These are phyloP conservation scores for Pelecanoides urinatrix DNA, from an alignment of 2,113 vertebrate species.

Conservation along the genomic window DNA sequence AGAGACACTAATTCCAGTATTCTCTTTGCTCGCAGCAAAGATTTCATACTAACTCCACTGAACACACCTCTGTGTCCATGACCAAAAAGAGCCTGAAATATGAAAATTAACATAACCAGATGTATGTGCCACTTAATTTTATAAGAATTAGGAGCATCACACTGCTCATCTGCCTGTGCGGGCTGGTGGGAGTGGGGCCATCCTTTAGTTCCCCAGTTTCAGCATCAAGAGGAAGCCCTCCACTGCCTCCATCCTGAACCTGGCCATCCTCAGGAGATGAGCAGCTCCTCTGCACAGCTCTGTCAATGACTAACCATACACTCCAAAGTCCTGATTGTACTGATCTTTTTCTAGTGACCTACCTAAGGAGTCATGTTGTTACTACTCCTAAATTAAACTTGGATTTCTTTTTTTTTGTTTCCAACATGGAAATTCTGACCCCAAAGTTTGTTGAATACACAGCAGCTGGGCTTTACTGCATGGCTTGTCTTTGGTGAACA, in stretches of 20 bases:
- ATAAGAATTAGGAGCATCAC: background rate
- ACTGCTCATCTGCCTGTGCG: background rate
- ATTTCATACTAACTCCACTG: background rate
- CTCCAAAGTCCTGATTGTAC: background rate
- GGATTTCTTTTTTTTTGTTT: background rate
- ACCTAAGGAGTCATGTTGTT: background rate
- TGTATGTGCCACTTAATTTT: background rate
- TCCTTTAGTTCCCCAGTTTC: background rate
- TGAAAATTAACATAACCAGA: background rate
- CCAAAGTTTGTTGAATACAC: background rate
- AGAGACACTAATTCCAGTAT: background rate
- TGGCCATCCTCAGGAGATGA: background rate
- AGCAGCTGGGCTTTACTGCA: background rate
- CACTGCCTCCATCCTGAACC: background rate
- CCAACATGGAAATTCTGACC: accelerated
- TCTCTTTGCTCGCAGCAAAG: background rate
- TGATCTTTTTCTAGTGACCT: background rate
- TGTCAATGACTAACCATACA: background rate
- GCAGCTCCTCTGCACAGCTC: background rate
- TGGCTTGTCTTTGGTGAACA: background rate
- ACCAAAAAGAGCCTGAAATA: background rate
- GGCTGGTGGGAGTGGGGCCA: background rate
- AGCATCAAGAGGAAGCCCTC: background rate
- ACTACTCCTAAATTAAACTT: background rate
- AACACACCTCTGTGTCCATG: background rate